Evolutionary conservation across 2,888 invertebrate species (phyloP).

Genomic region (Lampropteryx suffumata): DNA sequence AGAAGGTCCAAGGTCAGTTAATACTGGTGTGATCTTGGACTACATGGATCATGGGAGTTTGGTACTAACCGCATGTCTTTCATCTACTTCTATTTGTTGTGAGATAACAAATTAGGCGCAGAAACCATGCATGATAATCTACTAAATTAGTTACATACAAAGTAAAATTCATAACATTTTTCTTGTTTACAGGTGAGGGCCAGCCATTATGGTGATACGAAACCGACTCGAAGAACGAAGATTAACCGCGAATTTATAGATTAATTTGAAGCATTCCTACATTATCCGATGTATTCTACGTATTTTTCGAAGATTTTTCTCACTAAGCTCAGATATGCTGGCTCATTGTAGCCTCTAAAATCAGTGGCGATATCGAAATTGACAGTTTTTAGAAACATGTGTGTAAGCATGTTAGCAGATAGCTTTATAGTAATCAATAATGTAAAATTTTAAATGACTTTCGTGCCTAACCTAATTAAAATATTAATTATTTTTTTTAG

Average conservation of each 20-base stretch:
- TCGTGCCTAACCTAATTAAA: too few species aligned
- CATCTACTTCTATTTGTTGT: slow-evolving; percentile 76
- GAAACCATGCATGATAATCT: slow-evolving; percentile 42
- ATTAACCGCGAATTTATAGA: slow-evolving; percentile 36
- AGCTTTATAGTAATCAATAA: too few species aligned
- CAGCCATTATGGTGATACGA: slow-evolving; percentile 58
- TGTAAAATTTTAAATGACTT: too few species aligned
- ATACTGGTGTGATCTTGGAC: background rate
- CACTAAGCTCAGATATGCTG: background rate
- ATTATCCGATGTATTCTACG: slow-evolving; percentile 26
- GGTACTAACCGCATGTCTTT: slow-evolving; percentile 58
- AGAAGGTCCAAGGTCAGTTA: background rate
- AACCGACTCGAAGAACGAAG: slow-evolving; percentile 33
- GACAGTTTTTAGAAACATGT: too few species aligned
- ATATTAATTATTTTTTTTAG: too few species aligned
- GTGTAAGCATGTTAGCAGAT: too few species aligned
- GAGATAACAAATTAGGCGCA: slow-evolving; percentile 67
- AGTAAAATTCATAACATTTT: slow-evolving; percentile 14
- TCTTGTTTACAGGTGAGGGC: slow-evolving; percentile 56
- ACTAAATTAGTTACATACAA: slow-evolving; percentile 16
- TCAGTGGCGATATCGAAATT: too few species aligned
- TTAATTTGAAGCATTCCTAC: slow-evolving; percentile 53
- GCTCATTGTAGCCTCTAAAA: too few species aligned
- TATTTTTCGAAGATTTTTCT: slow-evolving; percentile 7
- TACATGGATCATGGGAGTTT: slow-evolving; percentile 13